Base-by-base conservation (phyloP, 1,140 invertebrate genomes). In the Drosophila ironensis region DNA sequence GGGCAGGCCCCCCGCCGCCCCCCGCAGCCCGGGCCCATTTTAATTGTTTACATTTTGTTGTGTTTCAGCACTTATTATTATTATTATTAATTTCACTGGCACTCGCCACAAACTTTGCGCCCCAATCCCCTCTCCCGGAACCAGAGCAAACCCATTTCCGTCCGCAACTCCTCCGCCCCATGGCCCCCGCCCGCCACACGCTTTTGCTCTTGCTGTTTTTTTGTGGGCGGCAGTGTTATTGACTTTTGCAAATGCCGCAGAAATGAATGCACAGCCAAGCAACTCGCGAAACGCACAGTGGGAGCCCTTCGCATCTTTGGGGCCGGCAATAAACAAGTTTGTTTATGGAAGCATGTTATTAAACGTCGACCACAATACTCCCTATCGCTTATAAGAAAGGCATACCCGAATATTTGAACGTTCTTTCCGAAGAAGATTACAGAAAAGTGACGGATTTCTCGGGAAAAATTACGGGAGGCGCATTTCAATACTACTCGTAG, bases 1-100 rank as follows among this genome's bases (percentile, higher is more conserved):
- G 1, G n/a, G 11, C 38, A n/a, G n/a, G n/a, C n/a, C n/a, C n/a
- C n/a, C n/a, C 80, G 56, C 56, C 69, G 66, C 73, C 5, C 74
- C 52, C 52, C 69, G 73, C 69, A 46, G 71, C 64, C 66, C 66
- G 72, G 78, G 74, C 74, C 59, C 66, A 84, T 74, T 84, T 84
- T 86, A 86, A 86, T 86, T 84, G 80, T 84, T 86, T 84, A 84
- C 80, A 84, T 78, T 86, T 86, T 86, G 72, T 74, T 86, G 74
- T 74, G 80, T 84, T 82, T 82, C 74, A 84, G 75, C 80, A 84
- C 74, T 86, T 80, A 86, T 86, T 74, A 86, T 86, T 80, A 86
- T 86, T 74, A 86, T 84, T 84, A 80, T 86, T 84, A 80, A 84
- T 84, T 75, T 84, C 80, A 53, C 66, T 68, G 53, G 54, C 63